Conservation (phyloP, 2,888 invertebrate genomes). For the Scaptomyza reducta region DNA sequence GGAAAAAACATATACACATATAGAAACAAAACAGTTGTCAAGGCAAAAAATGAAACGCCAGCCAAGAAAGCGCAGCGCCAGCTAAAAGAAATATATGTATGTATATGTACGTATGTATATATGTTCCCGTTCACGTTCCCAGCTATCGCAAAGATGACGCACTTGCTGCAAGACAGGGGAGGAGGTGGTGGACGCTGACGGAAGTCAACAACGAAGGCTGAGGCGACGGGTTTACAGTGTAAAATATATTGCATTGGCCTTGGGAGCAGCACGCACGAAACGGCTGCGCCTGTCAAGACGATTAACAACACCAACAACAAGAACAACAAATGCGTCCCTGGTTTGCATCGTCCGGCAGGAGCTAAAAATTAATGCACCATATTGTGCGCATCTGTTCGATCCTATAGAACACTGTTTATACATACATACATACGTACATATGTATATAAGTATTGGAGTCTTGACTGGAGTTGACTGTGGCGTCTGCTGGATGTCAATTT, state of each 20-base stretch:
- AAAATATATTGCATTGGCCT: slow-evolving; percentile 82
- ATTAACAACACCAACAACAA: slow-evolving; percentile 69
- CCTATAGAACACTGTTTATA: slow-evolving; percentile 51
- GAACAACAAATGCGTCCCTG: slow-evolving; percentile 49
- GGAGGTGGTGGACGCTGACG: slow-evolving; percentile 51
- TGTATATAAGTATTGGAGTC: slow-evolving; percentile 13
- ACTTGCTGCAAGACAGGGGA: slow-evolving; percentile 10
- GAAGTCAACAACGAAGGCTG: slow-evolving; percentile 67
- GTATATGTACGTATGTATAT: not conserved
- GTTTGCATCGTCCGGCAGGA: slow-evolving; percentile 61
- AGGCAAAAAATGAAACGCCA: slow-evolving; percentile 53
- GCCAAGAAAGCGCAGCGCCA: slow-evolving; percentile 50
- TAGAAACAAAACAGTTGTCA: slow-evolving; percentile 26
- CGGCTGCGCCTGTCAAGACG: slow-evolving; percentile 76
- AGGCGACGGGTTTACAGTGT: slow-evolving; percentile 57
- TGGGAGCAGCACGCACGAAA: slow-evolving; percentile 75
- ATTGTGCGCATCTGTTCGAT: slow-evolving; percentile 78
- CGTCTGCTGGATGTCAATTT: slow-evolving; percentile 77
- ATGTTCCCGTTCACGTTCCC: slow-evolving; percentile 20
- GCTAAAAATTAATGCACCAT: slow-evolving; percentile 75
- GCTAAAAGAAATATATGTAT: not conserved
- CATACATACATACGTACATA: slow-evolving; percentile 9
- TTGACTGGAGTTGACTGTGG: slow-evolving; percentile 51
- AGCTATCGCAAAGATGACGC: slow-evolving; percentile 36
- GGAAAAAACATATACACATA: slow-evolving; percentile 6